These are phyloP conservation scores for Fistularia tabacaria DNA, from an alignment of 2,797 vertebrate genomes.

Conservation along the genomic window DNA sequence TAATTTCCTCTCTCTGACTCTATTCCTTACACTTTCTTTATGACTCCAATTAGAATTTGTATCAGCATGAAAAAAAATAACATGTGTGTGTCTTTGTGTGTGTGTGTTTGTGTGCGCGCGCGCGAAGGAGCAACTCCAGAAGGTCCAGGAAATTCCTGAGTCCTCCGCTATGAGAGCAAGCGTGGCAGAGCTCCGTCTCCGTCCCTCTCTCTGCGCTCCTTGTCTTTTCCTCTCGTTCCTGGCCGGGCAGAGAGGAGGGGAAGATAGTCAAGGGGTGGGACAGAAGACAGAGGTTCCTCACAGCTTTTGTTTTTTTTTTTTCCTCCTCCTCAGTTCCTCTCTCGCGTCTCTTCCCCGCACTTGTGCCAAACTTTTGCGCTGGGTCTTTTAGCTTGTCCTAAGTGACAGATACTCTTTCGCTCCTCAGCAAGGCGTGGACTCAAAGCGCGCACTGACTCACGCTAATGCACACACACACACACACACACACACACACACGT, in stretches of 20 bases:
- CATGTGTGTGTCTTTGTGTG: slow-evolving; percentile 23
- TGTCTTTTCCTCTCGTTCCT: slow-evolving; percentile 41
- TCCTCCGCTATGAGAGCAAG: slow-evolving; percentile 58
- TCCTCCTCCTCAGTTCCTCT: slow-evolving; percentile 24
- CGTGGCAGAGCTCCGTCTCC: slow-evolving; percentile 45
- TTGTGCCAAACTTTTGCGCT: slow-evolving; percentile 49
- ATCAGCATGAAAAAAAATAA: slow-evolving; percentile 34
- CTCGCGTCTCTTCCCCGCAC: slow-evolving; percentile 23
- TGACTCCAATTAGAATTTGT: slow-evolving; percentile 33
- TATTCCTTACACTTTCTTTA: slow-evolving; percentile 20
- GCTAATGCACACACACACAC: slow-evolving; percentile 23
- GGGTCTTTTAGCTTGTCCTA: slow-evolving; percentile 44
- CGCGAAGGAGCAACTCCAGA: slow-evolving; percentile 55
- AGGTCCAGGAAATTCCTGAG: slow-evolving; percentile 68
- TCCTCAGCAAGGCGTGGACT: slow-evolving; percentile 50
- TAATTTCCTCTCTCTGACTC: slow-evolving; percentile 23
- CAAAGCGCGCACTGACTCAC: slow-evolving; percentile 31
- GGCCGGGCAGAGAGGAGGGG: slow-evolving; percentile 54
- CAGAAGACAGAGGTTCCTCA: slow-evolving; percentile 62
- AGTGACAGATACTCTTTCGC: slow-evolving; percentile 53
- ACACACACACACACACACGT: slow-evolving; percentile 22
- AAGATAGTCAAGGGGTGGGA: slow-evolving; percentile 65
- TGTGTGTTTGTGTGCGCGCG: slow-evolving; percentile 22
- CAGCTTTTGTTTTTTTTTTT: too few relatives aligned
- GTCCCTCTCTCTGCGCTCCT: slow-evolving; percentile 33